phyloP scores from a whole-genome alignment of 2,797 vertebrate species.

The Chaetophractus vellerosus region DNA sequence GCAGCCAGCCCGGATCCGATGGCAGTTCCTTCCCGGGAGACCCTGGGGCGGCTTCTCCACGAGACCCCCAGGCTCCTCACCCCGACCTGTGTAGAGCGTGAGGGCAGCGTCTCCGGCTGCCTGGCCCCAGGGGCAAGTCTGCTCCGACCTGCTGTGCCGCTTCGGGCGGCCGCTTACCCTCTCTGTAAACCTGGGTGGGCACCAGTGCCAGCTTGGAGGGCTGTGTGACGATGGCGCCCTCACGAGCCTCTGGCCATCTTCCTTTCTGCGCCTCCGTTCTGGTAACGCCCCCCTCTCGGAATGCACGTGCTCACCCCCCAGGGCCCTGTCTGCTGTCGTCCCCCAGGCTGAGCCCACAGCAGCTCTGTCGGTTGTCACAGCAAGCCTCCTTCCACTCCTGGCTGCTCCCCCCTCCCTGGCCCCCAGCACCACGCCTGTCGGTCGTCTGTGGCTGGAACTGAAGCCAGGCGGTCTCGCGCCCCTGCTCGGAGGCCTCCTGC shows the following conservation, averaged over 20 bases:
- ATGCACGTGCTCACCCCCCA: rapidly evolving
- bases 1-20: too few relatives aligned
- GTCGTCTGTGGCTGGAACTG: too few relatives aligned
- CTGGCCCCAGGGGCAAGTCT: neutral
- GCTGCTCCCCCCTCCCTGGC: neutral
- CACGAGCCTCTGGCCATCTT: neutral
- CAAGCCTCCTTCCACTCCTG: neutral
- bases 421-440: neutral
- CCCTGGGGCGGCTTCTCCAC: neutral
- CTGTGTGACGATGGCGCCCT: neutral
- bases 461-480: too few relatives aligned
- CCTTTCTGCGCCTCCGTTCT: neutral
- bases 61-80: neutral
- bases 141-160: neutral
- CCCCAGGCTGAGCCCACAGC: rapidly evolving
- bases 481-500: neutral
- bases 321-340: too few relatives aligned
- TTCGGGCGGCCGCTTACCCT: neutral
- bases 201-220: neutral
- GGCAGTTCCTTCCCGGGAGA: too few relatives aligned
- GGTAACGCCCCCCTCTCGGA: neutral
- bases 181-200: neutral
- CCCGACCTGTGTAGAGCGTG: neutral
- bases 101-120: neutral
- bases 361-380: neutral